Conservation (phyloP, 1,140 invertebrate genomes). For the Hylaeus volcanicus region DNA sequence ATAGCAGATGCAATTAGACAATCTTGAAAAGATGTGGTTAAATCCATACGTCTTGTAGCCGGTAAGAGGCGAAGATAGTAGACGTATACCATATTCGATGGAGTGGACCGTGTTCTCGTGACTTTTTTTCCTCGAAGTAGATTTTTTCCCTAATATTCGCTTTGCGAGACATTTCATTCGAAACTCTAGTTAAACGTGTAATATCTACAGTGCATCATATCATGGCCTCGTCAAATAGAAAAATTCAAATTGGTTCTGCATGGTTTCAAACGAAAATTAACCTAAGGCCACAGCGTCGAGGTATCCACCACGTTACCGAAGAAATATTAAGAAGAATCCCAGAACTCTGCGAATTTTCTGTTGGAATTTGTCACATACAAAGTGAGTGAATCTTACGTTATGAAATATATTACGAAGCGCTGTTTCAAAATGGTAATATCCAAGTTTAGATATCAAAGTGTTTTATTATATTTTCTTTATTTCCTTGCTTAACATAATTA, state of each 20-base stretch:
- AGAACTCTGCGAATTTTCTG: slow-evolving; percentile 94
- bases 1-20: slow-evolving; percentile 39
- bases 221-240: slow-evolving; percentile 92
- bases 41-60: slow-evolving; percentile 43
- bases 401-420: not conserved
- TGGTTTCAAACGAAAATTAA: slow-evolving; percentile 99
- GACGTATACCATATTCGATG: slow-evolving; percentile 48
- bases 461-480: not conserved
- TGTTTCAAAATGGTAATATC: not conserved
- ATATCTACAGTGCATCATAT: slow-evolving; percentile 47
- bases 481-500: not conserved
- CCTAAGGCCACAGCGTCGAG: slow-evolving; percentile 94
- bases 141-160: slow-evolving; percentile 26
- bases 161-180: slow-evolving; percentile 12
- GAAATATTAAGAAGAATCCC: slow-evolving; percentile 96
- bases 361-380: slow-evolving; percentile 97
- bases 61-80: slow-evolving; percentile 49
- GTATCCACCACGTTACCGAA: slow-evolving; percentile 96
- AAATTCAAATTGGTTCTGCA: slow-evolving; percentile 95
- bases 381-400: slow-evolving; percentile 85
- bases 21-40: slow-evolving; percentile 54
- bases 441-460: too few relatives aligned
- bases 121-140: slow-evolving; percentile 38
- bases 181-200: slow-evolving; percentile 38
- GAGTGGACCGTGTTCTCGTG: slow-evolving; percentile 48